A percentile compares a stretch with the other conserved stretches of the same genome.
These are phyloP conservation scores for Pseudolaguvia tuberculata DNA, from an alignment of 2,113 vertebrate species.

Conservation along the genomic window DNA sequence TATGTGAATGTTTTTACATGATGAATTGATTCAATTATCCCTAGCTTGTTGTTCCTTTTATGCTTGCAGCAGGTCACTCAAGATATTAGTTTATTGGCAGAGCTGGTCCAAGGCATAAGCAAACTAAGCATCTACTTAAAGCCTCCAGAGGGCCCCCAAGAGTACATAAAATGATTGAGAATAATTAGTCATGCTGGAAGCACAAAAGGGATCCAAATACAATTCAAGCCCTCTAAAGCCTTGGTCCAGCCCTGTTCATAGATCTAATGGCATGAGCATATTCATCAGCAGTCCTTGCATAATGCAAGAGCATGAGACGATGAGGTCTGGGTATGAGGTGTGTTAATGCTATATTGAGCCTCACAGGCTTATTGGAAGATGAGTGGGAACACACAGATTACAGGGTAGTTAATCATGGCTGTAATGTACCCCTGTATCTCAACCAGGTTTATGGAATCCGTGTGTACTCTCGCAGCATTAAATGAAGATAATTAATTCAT, in stretches of 20 bases:
- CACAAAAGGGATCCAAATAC: too few relatives aligned
- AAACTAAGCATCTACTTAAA: too few relatives aligned
- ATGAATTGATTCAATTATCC: too few relatives aligned
- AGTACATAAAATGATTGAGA: too few relatives aligned
- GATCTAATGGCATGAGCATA: slow-evolving; percentile 14
- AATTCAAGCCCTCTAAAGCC: too few relatives aligned
- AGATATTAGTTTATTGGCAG: neutral
- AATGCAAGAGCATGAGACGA: slow-evolving; percentile 25
- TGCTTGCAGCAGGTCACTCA: neutral
- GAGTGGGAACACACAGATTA: slow-evolving; percentile 24
- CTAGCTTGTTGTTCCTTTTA: too few relatives aligned
- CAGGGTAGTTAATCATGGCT: slow-evolving; percentile 31
- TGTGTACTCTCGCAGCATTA: neutral
- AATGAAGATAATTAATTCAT: slow-evolving; percentile 18
- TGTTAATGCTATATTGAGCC: neutral
- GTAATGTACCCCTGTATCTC: slow-evolving; percentile 25
- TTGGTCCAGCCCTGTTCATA: neutral
- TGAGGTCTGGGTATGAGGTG: neutral
- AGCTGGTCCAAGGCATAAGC: too few relatives aligned
- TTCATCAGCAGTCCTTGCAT: slow-evolving; percentile 26
- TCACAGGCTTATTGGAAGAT: slow-evolving; percentile 10
- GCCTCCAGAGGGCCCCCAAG: too few relatives aligned
- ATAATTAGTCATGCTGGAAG: too few relatives aligned
- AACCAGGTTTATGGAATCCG: slow-evolving; percentile 27
- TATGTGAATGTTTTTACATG: neutral